Percentiles rank a stretch among this genome's conserved stretches.
phyloP scores from a whole-genome alignment of 2,888 invertebrate species.

The Lasioglossum marginatum region DNA sequence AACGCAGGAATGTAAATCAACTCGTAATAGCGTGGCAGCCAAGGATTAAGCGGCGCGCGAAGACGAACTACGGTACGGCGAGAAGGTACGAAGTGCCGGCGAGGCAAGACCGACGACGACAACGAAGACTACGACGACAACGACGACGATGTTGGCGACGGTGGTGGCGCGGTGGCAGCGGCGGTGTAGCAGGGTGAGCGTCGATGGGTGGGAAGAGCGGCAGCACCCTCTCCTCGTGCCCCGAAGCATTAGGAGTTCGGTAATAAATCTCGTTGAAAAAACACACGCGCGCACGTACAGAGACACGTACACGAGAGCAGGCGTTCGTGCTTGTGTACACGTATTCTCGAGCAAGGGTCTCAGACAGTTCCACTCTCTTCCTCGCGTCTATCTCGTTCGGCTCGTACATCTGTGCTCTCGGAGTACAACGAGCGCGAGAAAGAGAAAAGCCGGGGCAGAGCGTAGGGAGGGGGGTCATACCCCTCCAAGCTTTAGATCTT shows the following conservation, averaged over 20 bases:
- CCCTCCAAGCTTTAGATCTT: slow-evolving; percentile 62
- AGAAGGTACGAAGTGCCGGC: slow-evolving; percentile 58
- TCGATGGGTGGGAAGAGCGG: slow-evolving; percentile 57
- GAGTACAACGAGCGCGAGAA: slow-evolving; percentile 54
- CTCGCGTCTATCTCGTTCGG: slow-evolving; percentile 71
- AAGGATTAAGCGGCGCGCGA: slow-evolving; percentile 67
- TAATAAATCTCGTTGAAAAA: slow-evolving; percentile 84
- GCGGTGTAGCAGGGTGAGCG: slow-evolving; percentile 46
- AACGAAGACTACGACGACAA: slow-evolving; percentile 10
- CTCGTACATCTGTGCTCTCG: slow-evolving; percentile 71
- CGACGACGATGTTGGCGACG: slow-evolving; percentile 40
- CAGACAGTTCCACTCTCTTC: slow-evolving; percentile 67
- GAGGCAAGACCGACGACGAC: slow-evolving; percentile 16
- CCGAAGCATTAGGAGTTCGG: slow-evolving; percentile 81
- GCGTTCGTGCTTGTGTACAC: slow-evolving; percentile 40
- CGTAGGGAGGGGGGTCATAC: slow-evolving; percentile 41
- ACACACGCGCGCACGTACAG: slow-evolving; percentile 73
- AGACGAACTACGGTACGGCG: slow-evolving; percentile 55
- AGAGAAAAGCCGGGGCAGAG: slow-evolving; percentile 55
- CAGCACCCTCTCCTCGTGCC: slow-evolving; percentile 69
- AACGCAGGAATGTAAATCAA: slow-evolving; percentile 72
- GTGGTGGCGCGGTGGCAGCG: slow-evolving; percentile 16
- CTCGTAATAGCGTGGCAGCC: slow-evolving; percentile 66
- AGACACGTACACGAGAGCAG: slow-evolving; percentile 36
- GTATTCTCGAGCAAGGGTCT: slow-evolving; percentile 54